Conservation (phyloP, 2,888 invertebrate genomes). For the Eulithis prunata region DNA sequence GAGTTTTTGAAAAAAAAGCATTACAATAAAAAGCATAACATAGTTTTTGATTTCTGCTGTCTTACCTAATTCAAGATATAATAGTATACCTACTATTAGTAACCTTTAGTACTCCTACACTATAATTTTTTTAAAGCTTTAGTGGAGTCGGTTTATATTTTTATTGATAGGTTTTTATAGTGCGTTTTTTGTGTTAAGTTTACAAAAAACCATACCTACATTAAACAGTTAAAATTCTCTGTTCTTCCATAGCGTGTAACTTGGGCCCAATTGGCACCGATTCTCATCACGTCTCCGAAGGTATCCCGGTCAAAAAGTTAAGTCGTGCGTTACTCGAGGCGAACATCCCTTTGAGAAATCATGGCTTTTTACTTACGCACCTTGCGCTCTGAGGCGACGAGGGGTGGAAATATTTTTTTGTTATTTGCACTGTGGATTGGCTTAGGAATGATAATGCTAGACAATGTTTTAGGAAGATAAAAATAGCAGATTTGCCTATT, state of each 20-base stretch:
- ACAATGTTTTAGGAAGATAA: conserved; percentile 7
- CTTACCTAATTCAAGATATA: too few species aligned
- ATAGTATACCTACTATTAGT: too few species aligned
- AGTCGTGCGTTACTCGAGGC: conserved; percentile 70
- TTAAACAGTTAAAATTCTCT: not conserved
- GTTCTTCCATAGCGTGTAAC: conserved; percentile 26
- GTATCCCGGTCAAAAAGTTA: conserved; percentile 82
- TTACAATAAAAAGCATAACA: too few species aligned
- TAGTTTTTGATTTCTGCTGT: too few species aligned
- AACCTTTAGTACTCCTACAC: too few species aligned
- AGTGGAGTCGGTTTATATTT: too few species aligned
- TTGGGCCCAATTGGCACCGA: conserved; percentile 49
- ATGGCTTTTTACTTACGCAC: conserved; percentile 67
- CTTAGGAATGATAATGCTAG: conserved; percentile 26
- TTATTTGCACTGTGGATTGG: conserved; percentile 27
- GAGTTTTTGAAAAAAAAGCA: too few species aligned
- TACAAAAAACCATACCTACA: not conserved
- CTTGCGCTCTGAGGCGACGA: conserved; percentile 48
- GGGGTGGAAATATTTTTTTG: conserved; percentile 49
- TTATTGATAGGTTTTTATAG: not conserved
- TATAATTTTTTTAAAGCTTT: too few species aligned
- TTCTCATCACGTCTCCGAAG: conserved; percentile 76
- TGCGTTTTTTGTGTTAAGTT: too few species aligned
- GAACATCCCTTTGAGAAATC: conserved; percentile 81
- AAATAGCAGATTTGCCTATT: not conserved